A percentile compares a stretch with the other conserved stretches of the same genome.
phyloP scores from a whole-genome alignment of 1,140 invertebrate species.

The Eriocheir sinensis region DNA sequence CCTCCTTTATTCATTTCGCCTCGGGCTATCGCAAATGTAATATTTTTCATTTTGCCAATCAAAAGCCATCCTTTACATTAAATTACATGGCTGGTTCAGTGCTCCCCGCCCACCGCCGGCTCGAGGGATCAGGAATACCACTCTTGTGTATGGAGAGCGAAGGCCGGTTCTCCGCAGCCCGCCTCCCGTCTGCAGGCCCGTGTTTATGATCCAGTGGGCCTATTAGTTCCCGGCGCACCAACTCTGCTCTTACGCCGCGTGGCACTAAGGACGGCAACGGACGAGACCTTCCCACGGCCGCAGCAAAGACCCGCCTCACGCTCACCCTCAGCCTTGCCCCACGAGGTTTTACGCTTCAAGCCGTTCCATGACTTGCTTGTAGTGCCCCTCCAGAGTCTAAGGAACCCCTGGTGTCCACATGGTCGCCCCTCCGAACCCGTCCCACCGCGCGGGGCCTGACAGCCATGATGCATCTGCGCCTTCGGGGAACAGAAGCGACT shows the following conservation, averaged over 20 bases:
- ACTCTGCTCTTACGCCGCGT: slow-evolving; percentile 14
- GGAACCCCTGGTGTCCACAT: not conserved
- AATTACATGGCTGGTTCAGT: slow-evolving; percentile 49
- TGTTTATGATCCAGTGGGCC: slow-evolving; percentile 41
- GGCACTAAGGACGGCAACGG: not conserved
- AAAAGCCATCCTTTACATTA: slow-evolving; percentile 60
- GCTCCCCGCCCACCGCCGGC: not conserved
- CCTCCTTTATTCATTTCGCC: not conserved
- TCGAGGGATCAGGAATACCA: not conserved
- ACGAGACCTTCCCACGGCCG: not conserved
- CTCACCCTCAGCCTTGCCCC: not conserved
- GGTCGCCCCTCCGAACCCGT: no score
- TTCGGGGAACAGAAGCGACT: not conserved
- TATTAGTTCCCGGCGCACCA: slow-evolving; percentile 18
- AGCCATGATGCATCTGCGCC: not conserved
- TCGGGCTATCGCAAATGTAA: slow-evolving; percentile 64
- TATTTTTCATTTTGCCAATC: slow-evolving; percentile 71
- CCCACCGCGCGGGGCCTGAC: not conserved
- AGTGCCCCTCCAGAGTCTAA: not conserved
- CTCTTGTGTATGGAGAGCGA: not conserved
- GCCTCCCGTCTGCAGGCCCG: not conserved
- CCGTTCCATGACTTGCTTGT: not conserved
- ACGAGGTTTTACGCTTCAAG: not conserved
- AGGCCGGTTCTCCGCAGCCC: slow-evolving; percentile 15
- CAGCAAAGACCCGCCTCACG: not conserved